Evolutionary conservation across 64 coral and sea anemone species (phyloP), one percentile per base, ranked within the genome.

Genomic region (Trachythela sp.): DNA sequence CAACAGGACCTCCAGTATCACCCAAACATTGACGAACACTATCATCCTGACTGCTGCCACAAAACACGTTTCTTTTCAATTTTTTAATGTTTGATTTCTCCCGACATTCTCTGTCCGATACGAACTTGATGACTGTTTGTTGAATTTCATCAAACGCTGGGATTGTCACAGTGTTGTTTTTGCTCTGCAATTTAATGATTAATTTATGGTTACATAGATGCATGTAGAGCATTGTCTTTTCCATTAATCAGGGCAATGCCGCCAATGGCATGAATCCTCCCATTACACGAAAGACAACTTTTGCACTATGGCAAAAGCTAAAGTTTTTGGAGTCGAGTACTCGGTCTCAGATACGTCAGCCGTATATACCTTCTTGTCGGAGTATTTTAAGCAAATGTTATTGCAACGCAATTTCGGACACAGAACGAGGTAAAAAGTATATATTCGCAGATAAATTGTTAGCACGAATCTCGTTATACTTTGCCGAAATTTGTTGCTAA

Each of bases 21-120:
- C 95, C 95, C 84, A 92, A 91, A 38, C 95, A 97, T 0, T 90
- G 70, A 67, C 93, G 13, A 80, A 80, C 83, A 33, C 38, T 93
- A 30, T 88, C 24, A 36, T 85, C 88, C 0, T 11, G 18, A 22
- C 88, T 64, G 52, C 83, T 86, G 7, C 95, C 93, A 86, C 88
- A 91, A 39, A 93, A 98, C 2, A 90, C 75, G 39, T 92, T 94
- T 43, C 77, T 49, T 18, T 88, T 39, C 36, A 51, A 93, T 17
- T 94, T 93, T n/a, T 91, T n/a, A 40, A 70, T 86, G 15, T 77
- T 58, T 4, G 92, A 88, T 32, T 87, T 86, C 36, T 36, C 80
- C 3, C 90, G 91, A 32, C 96, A 99, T 22, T 31, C 48, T 9
- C 30, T 85, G 39, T 58, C 37, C 0, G 96, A 95, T 34, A 40